Conservation (phyloP, 2,113 vertebrate genomes). For the Stigmatopora nigra region DNA sequence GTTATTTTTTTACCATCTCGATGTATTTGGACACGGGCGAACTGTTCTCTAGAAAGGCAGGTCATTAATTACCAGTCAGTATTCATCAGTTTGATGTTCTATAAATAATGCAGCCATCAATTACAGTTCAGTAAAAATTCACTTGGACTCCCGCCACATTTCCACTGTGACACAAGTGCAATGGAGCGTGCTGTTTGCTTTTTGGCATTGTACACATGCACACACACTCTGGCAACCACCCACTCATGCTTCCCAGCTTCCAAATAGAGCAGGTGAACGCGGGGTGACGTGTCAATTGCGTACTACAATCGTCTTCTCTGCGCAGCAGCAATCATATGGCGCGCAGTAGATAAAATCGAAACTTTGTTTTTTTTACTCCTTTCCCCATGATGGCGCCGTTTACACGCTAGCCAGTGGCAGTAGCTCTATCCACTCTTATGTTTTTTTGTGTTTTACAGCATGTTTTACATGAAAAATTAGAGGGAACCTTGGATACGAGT, state of each 20-base stretch:
- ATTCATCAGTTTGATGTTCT: neutral
- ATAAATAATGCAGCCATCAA: constrained; percentile 1
- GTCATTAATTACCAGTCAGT: neutral
- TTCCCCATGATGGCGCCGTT: no score
- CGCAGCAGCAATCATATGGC: no score
- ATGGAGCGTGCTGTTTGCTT: constrained; percentile 12
- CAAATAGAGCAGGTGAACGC: neutral
- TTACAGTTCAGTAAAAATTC: constrained; percentile 2
- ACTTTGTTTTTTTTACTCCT: no score
- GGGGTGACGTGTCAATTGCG: neutral
- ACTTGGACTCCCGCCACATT: neutral
- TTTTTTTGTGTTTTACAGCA: no score
- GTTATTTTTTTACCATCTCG: neutral
- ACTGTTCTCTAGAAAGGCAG: neutral
- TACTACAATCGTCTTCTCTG: no score
- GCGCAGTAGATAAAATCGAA: no score
- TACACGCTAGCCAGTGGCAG: no score
- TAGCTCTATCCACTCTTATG: no score
- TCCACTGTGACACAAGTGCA: neutral
- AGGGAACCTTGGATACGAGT: no score
- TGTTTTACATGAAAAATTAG: no score
- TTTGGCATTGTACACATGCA: constrained; percentile 20
- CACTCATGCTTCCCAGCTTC: constrained; percentile 1
- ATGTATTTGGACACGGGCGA: neutral
- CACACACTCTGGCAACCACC: constrained; percentile 17